Conservation (phyloP, 2,888 invertebrate species). For the Cryptocephalus primarius region DNA sequence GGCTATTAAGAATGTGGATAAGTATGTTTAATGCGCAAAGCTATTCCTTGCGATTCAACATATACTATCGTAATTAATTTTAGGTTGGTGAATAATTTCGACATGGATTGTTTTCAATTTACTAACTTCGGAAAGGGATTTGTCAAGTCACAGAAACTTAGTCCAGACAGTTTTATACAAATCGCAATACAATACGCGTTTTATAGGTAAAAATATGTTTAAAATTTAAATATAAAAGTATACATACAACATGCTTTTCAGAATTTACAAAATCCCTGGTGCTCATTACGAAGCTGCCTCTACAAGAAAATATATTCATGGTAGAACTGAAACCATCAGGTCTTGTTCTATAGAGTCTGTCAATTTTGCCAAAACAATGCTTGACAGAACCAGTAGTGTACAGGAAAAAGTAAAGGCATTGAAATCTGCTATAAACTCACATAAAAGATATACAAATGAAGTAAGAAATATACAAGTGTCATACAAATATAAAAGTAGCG, state of each 20-base stretch:
- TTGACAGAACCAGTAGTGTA: conserved; percentile 38
- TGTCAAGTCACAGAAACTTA: conserved; percentile 75
- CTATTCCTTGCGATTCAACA: neutral
- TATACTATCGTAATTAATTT: conserved; percentile 18
- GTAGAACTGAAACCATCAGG: conserved; percentile 90
- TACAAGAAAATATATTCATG: conserved; percentile 70
- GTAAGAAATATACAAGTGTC: too few species aligned
- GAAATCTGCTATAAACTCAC: conserved; percentile 61
- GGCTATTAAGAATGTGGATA: conserved; percentile 16
- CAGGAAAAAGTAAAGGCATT: conserved; percentile 55
- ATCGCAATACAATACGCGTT: conserved; percentile 88
- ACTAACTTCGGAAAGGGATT: conserved; percentile 76
- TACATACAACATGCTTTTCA: conserved; percentile 23
- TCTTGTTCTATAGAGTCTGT: conserved; percentile 78
- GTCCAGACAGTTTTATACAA: conserved; percentile 93
- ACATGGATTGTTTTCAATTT: conserved; percentile 72
- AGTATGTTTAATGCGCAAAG: conserved; percentile 8
- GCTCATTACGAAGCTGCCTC: conserved; percentile 92
- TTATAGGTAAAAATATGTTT: conserved; percentile 46
- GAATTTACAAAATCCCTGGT: conserved; percentile 59
- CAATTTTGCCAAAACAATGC: conserved; percentile 66
- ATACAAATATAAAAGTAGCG: too few species aligned
- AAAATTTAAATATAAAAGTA: neutral
- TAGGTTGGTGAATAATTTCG: conserved; percentile 64
- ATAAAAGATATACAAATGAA: conserved; percentile 71